Evolutionary conservation across 2,888 invertebrate genomes (phyloP), one percentile per base, ranked within the genome.

Genomic region (Zootermopsis nevadensis): DNA sequence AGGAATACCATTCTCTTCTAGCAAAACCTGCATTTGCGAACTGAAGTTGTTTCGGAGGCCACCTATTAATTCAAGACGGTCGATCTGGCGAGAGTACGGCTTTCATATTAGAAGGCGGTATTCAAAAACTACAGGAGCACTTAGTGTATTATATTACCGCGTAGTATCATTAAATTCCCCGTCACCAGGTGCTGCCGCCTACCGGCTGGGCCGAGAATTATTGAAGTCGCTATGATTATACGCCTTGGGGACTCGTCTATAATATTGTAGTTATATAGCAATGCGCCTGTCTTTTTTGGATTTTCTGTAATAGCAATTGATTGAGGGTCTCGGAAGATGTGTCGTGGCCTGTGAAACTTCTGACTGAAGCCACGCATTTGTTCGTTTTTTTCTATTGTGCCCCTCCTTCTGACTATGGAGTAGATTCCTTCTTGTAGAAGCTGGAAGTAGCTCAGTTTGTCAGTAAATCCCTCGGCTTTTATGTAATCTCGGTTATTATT

Each of bases 151-250:
- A 33, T 31, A 77, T 82, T 77, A 60, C 33, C 30, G 31, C 67
- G 24, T n/a, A 35, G 30, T 42, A 42, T 77, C 30, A 77, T 55
- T 55, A 77, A 31, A 22, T 35, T 15, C 48, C 3, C 48, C 48
- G 15, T 48, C 48, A 48, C 80, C 81, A 81, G 77, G 82, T 67
- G 77, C 82, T 79, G 69, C 81, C 79, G 84, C 84, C 82, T 77
- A 81, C 81, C 69, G 84, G 48, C 74, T 69, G 60, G 42, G 33
- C 81, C 33, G 81, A 53, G 74, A 72, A 42, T 77, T 81, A 77
- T 77, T 77, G 81, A 81, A 77, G 77, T 81, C 77, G 81, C 77
- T 77, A 53, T 83, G 81, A 83, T 81, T 81, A 82, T 79, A 76
- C 77, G 12, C 42, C 42, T 48, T n/a, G 27, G 77, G n/a, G 42